Evolutionary conservation across 2,888 invertebrate species (phyloP).

Genomic region (Chrysopilus asiliformis): DNA sequence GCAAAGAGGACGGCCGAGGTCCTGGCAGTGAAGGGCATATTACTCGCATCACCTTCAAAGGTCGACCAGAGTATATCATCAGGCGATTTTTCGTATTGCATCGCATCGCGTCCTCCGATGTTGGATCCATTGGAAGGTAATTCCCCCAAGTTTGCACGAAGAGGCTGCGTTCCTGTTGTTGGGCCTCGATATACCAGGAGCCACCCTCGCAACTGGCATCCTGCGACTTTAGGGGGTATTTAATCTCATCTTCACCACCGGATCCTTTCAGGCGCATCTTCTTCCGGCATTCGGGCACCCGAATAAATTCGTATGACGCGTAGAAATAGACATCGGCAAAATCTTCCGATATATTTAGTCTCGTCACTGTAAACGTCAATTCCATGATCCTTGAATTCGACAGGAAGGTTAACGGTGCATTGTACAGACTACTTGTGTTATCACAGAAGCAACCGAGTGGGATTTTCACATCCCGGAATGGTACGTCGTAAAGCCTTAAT

Average conservation of each 20-base stretch:
- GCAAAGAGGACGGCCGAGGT: slow-evolving; percentile 51
- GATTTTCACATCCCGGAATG: slow-evolving; percentile 52
- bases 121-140: slow-evolving; percentile 50
- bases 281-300: slow-evolving; percentile 50
- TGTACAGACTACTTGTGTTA: slow-evolving; percentile 44
- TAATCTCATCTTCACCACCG: slow-evolving; percentile 52
- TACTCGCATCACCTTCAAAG: slow-evolving; percentile 42
- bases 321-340: slow-evolving; percentile 69
- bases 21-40: slow-evolving; percentile 62
- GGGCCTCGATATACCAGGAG: slow-evolving; percentile 68
- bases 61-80: slow-evolving; percentile 65
- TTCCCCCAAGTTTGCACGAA: slow-evolving; percentile 75
- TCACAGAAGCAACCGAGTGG: slow-evolving; percentile 70
- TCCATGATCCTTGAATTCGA: slow-evolving; percentile 58
- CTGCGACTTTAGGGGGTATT: slow-evolving; percentile 46
- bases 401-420: slow-evolving; percentile 47
- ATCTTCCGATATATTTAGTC: slow-evolving; percentile 65
- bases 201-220: slow-evolving; percentile 34
- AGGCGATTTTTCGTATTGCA: slow-evolving; percentile 69
- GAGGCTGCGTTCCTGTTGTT: slow-evolving; percentile 64
- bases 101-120: slow-evolving; percentile 46
- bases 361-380: slow-evolving; percentile 58
- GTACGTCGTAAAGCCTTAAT: slow-evolving; percentile 48
- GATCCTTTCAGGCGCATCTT: slow-evolving; percentile 48
- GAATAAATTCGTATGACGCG: slow-evolving; percentile 53